Evolutionary conservation across 2,797 vertebrate genomes (phyloP).

Genomic region (Babyrousa celebensis): DNA sequence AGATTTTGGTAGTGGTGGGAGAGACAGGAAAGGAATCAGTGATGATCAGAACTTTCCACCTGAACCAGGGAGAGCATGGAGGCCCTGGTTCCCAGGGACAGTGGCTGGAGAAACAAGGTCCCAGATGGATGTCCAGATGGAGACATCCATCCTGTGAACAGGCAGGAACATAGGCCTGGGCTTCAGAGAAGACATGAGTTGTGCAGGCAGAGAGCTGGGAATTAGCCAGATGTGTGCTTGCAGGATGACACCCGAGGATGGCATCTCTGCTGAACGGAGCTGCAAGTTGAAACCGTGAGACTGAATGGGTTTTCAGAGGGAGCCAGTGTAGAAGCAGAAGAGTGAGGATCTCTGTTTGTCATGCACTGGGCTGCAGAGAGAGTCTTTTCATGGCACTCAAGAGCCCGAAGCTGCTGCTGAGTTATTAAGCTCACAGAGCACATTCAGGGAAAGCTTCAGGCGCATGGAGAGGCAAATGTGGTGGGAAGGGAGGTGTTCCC

Average conservation of each 20-base stretch:
- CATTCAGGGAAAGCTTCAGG: neutral
- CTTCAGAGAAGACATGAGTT: neutral
- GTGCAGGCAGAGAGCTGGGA: neutral
- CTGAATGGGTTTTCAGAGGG: neutral
- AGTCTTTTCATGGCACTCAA: too few species aligned
- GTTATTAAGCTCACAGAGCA: neutral
- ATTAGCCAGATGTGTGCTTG: neutral
- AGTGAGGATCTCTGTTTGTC: neutral
- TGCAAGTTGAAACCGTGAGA: neutral
- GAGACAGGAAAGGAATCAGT: neutral
- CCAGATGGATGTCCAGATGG: neutral
- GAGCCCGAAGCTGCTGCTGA: neutral
- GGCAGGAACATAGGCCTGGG: neutral
- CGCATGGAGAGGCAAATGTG: neutral
- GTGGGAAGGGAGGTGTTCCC: neutral
- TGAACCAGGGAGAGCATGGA: neutral
- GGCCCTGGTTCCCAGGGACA: neutral
- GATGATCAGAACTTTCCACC: neutral
- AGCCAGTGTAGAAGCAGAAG: neutral
- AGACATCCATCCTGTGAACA: neutral
- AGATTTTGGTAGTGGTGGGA: neutral
- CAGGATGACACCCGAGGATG: neutral
- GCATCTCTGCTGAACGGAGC: neutral
- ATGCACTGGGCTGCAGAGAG: fast-evolving
- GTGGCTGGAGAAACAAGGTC: neutral